A percentile compares a stretch with the other conserved stretches of the same genome.
Conservation (phyloP, 2,797 vertebrate genomes). For the Molossus alvarezi region DNA sequence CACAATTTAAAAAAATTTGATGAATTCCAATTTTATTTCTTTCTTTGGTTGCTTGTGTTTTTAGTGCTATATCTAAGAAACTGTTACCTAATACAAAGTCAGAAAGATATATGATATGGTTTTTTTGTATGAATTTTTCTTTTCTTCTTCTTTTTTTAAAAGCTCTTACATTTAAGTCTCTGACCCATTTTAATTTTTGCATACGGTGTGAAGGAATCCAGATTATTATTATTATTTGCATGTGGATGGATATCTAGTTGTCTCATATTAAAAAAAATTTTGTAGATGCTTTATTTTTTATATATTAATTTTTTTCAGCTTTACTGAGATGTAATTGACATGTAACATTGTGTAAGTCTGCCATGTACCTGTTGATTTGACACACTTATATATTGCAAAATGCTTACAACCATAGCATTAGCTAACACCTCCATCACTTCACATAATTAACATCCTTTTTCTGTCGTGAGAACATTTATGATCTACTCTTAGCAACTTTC, state of each 20-base stretch:
- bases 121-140: background rate
- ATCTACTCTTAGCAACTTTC: background rate
- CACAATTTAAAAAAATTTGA: background rate
- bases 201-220: background rate
- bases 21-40: background rate
- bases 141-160: no score
- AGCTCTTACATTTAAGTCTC: background rate
- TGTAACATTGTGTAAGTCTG: background rate
- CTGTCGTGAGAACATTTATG: background rate
- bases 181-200: background rate
- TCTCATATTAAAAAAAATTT: background rate
- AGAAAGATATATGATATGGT: background rate
- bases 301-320: background rate
- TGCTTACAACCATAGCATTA: background rate
- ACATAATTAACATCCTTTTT: background rate
- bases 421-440: background rate
- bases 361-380: background rate
- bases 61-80: slow-evolving; percentile 6
- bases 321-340: background rate
- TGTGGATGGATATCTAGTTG: background rate
- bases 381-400: background rate
- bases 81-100: background rate
- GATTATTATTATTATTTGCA: background rate
- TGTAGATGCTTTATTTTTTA: background rate
- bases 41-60: slow-evolving; percentile 11